A percentile compares a stretch with the other conserved stretches of the same genome.
These are phyloP conservation scores for Oenanthe oenanthe DNA, from an alignment of 2,113 vertebrate species.

Conservation along the genomic window DNA sequence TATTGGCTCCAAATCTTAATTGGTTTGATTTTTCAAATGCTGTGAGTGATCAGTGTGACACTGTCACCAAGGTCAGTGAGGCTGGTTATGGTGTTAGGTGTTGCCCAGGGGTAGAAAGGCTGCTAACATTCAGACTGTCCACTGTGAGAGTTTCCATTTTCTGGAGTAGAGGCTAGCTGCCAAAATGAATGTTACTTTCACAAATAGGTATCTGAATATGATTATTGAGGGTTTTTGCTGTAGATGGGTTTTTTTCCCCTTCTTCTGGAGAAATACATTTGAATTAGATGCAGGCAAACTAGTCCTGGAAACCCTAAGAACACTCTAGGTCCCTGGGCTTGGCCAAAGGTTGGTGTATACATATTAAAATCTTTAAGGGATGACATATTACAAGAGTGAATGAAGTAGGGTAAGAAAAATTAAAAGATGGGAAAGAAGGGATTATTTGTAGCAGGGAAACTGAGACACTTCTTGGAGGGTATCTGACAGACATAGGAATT, in stretches of 20 bases:
- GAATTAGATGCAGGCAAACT: background rate
- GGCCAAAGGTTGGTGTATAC: background rate
- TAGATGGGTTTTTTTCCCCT: background rate
- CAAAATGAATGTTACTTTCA: background rate
- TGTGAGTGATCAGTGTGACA: background rate
- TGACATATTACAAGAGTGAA: background rate
- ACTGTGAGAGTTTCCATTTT: background rate
- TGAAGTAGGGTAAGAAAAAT: background rate
- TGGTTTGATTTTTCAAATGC: background rate
- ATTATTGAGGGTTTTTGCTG: background rate
- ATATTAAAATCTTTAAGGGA: background rate
- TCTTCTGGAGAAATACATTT: background rate
- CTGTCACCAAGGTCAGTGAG: background rate
- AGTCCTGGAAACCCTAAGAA: background rate
- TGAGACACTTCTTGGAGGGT: background rate
- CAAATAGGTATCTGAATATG: background rate
- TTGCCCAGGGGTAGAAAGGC: background rate
- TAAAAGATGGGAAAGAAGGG: background rate
- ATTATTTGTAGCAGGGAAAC: background rate
- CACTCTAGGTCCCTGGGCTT: background rate
- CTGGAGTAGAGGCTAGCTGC: background rate
- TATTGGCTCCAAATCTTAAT: background rate
- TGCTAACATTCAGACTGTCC: background rate
- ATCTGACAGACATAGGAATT: background rate
- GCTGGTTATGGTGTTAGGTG: accelerated